phyloP scores from a whole-genome alignment of 1,140 invertebrate genomes.

The Drosophila orosa region DNA sequence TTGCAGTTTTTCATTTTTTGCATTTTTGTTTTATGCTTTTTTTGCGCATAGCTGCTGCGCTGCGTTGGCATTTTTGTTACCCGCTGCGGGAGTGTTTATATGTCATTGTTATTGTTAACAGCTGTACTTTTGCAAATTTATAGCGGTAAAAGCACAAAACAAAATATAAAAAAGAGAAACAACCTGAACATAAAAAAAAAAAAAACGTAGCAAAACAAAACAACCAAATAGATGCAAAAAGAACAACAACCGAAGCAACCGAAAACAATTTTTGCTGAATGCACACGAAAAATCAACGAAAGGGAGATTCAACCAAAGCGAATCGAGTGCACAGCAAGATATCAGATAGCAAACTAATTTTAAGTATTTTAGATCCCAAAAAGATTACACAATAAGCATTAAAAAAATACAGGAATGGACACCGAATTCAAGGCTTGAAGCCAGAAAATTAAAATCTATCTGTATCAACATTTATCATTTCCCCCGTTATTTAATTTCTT shows the following conservation, averaged over 20 bases:
- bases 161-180: slow-evolving; percentile 6
- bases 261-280: slow-evolving; percentile 62
- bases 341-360: neutral
- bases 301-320: slow-evolving; percentile 15
- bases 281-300: slow-evolving; percentile 58
- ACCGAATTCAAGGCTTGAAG: neutral
- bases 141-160: slow-evolving; percentile 50
- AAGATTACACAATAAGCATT: neutral
- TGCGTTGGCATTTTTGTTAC: slow-evolving; percentile 57
- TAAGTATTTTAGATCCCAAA: neutral
- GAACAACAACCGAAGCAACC: slow-evolving; percentile 26
- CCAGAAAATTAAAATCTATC: too few species aligned
- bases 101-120: slow-evolving; percentile 74
- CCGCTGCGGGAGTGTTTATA: slow-evolving; percentile 52
- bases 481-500: too few species aligned
- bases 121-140: slow-evolving; percentile 70
- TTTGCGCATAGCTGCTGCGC: slow-evolving; percentile 43
- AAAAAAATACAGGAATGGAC: neutral
- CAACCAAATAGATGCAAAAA: slow-evolving; percentile 30
- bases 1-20: slow-evolving; percentile 2
- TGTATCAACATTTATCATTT: too few species aligned
- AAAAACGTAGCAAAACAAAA: slow-evolving; percentile 38
- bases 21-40: slow-evolving; percentile 8
- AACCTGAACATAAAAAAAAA: slow-evolving; percentile 39
- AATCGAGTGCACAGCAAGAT: slow-evolving; percentile 12